Percentiles rank a stretch among this genome's conserved stretches.
Conservation (phyloP, 2,888 invertebrate genomes). For the Chydorus sphaericus region DNA sequence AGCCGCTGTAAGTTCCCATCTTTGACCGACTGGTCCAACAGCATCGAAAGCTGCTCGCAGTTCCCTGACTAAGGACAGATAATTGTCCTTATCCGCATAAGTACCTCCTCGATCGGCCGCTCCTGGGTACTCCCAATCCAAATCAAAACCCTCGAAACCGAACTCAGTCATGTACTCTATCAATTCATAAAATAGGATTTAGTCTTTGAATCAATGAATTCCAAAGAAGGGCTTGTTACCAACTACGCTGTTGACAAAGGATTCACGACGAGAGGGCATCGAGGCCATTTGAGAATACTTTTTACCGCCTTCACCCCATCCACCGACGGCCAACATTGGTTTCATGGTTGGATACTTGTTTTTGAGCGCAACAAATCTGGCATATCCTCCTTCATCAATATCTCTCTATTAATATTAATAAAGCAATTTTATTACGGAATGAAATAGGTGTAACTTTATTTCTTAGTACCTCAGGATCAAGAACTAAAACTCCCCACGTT, state of each 20-base stretch:
- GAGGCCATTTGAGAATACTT: constrained; percentile 74
- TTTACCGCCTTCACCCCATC: constrained; percentile 78
- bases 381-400: constrained; percentile 56
- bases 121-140: constrained; percentile 85
- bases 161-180: constrained; percentile 43
- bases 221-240: constrained; percentile 30
- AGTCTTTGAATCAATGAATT: background rate
- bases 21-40: constrained; percentile 47
- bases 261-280: constrained; percentile 46
- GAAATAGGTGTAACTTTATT: too few species aligned
- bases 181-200: background rate
- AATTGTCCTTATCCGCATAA: constrained; percentile 67
- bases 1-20: constrained; percentile 84
- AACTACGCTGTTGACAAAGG: constrained; percentile 59
- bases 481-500: constrained; percentile 56
- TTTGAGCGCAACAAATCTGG: constrained; percentile 59
- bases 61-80: constrained; percentile 64
- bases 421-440: background rate
- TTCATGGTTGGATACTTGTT: constrained; percentile 54
- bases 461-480: constrained; percentile 71
- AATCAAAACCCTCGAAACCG: constrained; percentile 67
- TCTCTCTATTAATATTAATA: constrained; percentile 30
- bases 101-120: constrained; percentile 73
- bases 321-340: constrained; percentile 67
- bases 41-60: constrained; percentile 59